Conservation (phyloP, 2,797 vertebrate genomes). For the Champsocephalus gunnari region DNA sequence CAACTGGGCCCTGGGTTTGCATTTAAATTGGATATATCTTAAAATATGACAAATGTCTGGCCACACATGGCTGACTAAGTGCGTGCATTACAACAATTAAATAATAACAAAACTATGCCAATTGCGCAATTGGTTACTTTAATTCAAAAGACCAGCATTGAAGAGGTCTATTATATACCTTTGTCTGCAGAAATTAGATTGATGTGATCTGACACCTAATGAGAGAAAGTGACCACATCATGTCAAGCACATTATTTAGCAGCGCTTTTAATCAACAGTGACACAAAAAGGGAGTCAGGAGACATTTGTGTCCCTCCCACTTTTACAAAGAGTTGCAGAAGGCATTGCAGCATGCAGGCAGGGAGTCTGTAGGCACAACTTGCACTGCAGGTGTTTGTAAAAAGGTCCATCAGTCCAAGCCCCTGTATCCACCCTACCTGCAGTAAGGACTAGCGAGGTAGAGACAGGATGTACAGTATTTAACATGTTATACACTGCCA, state of each 20-base stretch:
- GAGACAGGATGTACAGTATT: background rate
- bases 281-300: constrained; percentile 36
- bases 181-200: constrained; percentile 16
- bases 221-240: constrained; percentile 31
- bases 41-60: background rate
- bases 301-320: constrained; percentile 30
- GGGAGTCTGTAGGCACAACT: constrained; percentile 52
- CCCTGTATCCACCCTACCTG: constrained; percentile 40
- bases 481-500: background rate
- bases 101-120: background rate
- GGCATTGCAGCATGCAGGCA: constrained; percentile 58
- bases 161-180: background rate
- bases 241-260: constrained; percentile 29
- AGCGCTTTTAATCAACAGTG: constrained; percentile 47
- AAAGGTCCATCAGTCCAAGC: constrained; percentile 33
- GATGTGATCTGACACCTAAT: constrained; percentile 37
- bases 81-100: background rate
- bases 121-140: background rate
- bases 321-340: constrained; percentile 42
- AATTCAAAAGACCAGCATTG: background rate
- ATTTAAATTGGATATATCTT: background rate
- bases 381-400: constrained; percentile 59
- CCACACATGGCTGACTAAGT: background rate
- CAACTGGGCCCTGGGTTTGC: background rate
- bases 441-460: constrained; percentile 17